Conservation (phyloP, 2,113 vertebrate species). For the Misgurnus mizolepis region DNA sequence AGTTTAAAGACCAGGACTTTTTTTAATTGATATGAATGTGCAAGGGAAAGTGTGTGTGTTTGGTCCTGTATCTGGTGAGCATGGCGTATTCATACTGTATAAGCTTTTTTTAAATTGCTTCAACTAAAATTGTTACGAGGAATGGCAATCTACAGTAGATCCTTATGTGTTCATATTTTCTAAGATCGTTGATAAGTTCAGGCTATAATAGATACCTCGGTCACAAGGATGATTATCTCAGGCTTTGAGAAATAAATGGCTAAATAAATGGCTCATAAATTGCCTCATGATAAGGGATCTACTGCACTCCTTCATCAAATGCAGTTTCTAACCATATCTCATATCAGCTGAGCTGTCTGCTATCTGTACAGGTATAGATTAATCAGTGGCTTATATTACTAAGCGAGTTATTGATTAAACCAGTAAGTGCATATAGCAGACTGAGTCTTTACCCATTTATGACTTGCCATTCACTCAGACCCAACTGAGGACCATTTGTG, state of each 20-base stretch:
- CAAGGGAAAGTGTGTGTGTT: too few species aligned
- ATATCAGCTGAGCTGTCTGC: conserved; percentile 1
- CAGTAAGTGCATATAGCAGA: conserved; percentile 13
- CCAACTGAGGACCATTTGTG: background rate
- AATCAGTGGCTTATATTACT: conserved; percentile 41
- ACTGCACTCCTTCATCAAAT: background rate
- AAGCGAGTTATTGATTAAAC: conserved; percentile 36
- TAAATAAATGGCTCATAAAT: conserved; percentile 13
- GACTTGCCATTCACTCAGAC: conserved; percentile 5
- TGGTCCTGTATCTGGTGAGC: too few species aligned
- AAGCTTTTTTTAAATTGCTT: background rate
- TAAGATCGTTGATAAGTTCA: background rate
- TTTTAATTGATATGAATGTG: too few species aligned
- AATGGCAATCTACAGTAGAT: background rate
- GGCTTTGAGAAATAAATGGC: background rate
- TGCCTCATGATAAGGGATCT: conserved; percentile 5
- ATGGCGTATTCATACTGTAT: too few species aligned
- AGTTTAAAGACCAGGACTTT: background rate
- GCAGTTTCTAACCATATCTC: conserved; percentile 6
- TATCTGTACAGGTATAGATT: conserved; percentile 37
- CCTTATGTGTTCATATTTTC: background rate
- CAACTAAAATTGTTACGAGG: background rate
- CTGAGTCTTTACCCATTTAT: conserved; percentile 19
- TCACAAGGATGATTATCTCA: background rate
- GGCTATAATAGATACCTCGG: background rate